Base-by-base conservation (phyloP, 2,113 vertebrate genomes). In the Coreoperca whiteheadi region DNA sequence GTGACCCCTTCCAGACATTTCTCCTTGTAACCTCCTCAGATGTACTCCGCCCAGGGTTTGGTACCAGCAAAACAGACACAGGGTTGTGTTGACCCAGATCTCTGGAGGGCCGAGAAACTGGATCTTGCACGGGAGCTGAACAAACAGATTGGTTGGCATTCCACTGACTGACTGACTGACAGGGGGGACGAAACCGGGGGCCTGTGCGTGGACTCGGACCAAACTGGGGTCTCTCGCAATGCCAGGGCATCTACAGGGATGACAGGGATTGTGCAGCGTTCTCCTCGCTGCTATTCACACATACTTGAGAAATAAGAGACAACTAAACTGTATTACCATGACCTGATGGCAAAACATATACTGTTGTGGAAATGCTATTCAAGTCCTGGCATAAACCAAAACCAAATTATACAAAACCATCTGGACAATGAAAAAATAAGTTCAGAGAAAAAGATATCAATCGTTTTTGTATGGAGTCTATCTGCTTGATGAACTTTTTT, bases 51-150 rank as follows among this genome's bases (percentile, higher is more conserved):
- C 37, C 41, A 34, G 61, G 25, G 66, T 63, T 77, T 63, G 77
- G 59, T 76, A 48, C 68, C 34, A 15, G 16, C 14, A 30, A 78
- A 71, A 64, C 60, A 88, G 74, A 50, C 71, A 74, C 74, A 74
- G 81, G 50, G 73, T 59, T 74, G 74, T 16, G 11, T 4, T 94
- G 93, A 92, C 92, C 92, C 86, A 91, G 81, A 92, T 94, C 77
- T 92, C 41, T 61, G 28, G 25, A 74, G 54, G 74, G 56, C 65
- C 4, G 30, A 68, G 94, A 91, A 92, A 96, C 83, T 73, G 2
- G 83, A 95, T 91, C 86, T 82, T 20, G 81, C 79, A 75, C 56
- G 11, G 57, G 85, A 91, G 81, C 84, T 82, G 78, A 77, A 89
- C 87, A 81, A 70, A 79, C 51, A 39, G 89, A 87, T 93, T 88